phyloP scores from a whole-genome alignment of 1,140 invertebrate species.

The Bombus confusus region DNA sequence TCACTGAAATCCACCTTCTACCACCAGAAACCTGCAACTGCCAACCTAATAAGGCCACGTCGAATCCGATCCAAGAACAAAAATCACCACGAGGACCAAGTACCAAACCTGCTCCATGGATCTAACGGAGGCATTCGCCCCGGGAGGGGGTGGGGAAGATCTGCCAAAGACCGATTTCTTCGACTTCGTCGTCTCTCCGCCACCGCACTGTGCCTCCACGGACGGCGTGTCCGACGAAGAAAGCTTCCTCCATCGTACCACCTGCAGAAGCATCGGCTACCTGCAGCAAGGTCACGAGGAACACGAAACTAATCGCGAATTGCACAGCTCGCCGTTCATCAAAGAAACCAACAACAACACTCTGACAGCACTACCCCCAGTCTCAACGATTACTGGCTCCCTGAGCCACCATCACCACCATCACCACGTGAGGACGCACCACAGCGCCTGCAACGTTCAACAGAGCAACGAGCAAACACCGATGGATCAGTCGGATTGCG shows the following conservation, averaged over 20 bases:
- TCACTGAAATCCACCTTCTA: slow-evolving; percentile 18
- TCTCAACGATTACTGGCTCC: slow-evolving; percentile 79
- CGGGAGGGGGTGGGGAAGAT: slow-evolving; percentile 83
- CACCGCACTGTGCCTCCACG: slow-evolving; percentile 84
- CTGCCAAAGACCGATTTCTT: slow-evolving; percentile 92
- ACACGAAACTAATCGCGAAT: slow-evolving; percentile 70
- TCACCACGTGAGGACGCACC: slow-evolving; percentile 59
- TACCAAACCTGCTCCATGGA: slow-evolving; percentile 83
- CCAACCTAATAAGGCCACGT: neutral
- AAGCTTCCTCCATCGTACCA: slow-evolving; percentile 74
- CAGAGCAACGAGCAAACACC: slow-evolving; percentile 70
- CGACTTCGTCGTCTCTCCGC: slow-evolving; percentile 91
- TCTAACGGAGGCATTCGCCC: slow-evolving; percentile 89
- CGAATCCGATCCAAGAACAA: neutral
- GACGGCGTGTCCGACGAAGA: slow-evolving; percentile 78
- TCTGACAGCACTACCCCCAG: slow-evolving; percentile 78
- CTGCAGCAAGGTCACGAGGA: slow-evolving; percentile 72
- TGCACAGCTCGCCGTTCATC: slow-evolving; percentile 79
- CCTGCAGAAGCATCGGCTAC: slow-evolving; percentile 72
- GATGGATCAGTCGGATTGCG: slow-evolving; percentile 83
- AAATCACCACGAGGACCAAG: slow-evolving; percentile 19
- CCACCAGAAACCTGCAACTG: neutral
- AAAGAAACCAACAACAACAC: slow-evolving; percentile 88
- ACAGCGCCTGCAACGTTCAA: slow-evolving; percentile 67
- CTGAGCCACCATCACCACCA: slow-evolving; percentile 79